Evolutionary conservation across 2,797 vertebrate genomes (phyloP).

Genomic region (Sparidentex hasta): DNA sequence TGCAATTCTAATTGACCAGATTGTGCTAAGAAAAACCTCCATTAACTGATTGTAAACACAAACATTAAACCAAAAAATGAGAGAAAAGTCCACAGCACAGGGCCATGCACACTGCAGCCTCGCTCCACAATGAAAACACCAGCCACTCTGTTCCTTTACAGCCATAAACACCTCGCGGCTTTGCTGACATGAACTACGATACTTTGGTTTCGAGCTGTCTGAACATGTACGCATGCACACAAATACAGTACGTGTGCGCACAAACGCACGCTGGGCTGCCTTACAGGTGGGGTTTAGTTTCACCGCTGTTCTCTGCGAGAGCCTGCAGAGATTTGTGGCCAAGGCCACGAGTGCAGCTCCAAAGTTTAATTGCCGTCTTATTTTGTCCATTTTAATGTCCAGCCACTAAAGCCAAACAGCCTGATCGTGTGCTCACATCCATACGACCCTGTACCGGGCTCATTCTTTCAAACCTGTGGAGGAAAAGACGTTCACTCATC

Average conservation of each 20-base stretch:
- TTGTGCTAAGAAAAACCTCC: background rate
- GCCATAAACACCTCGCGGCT: conserved; percentile 43
- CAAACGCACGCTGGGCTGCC: conserved; percentile 23
- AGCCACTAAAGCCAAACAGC: background rate
- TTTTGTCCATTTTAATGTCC: conserved; percentile 27
- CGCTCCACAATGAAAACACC: conserved; percentile 12
- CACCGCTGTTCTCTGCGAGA: conserved; percentile 27
- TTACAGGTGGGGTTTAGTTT: conserved; percentile 39
- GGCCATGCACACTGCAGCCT: background rate
- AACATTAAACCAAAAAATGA: background rate
- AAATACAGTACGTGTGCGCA: conserved; percentile 21
- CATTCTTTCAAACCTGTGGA: background rate
- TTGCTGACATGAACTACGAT: conserved; percentile 54
- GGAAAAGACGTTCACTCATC: conserved; percentile 1
- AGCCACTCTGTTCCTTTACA: conserved; percentile 34
- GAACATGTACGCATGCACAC: conserved; percentile 42
- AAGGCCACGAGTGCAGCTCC: conserved; percentile 17
- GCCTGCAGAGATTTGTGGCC: conserved; percentile 35
- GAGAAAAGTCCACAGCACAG: background rate
- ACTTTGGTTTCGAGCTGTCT: conserved; percentile 51
- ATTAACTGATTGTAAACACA: background rate
- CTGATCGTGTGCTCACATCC: background rate
- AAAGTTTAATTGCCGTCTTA: conserved; percentile 11
- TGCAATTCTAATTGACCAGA: background rate
- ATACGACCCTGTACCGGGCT: background rate